Conservation (phyloP, 2,113 vertebrate genomes). For the Corythornis vintsioides region DNA sequence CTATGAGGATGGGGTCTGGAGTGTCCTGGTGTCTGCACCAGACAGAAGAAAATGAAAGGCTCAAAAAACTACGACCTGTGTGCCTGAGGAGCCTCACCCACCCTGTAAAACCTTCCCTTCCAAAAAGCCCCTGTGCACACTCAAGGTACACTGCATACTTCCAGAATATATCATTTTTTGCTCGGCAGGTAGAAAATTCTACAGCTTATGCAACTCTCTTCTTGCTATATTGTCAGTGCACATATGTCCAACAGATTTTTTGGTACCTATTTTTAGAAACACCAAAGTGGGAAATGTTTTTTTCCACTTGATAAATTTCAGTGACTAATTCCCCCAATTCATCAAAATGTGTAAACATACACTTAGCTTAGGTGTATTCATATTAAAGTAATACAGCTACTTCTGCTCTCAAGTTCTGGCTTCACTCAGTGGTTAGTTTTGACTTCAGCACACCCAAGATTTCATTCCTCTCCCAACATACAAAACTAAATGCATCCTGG, state of each 20-base stretch:
- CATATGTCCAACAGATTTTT: conserved; percentile 65
- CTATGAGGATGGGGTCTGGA: neutral
- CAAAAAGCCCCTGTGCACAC: neutral
- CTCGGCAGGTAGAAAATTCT: conserved; percentile 45
- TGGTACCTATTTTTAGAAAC: conserved; percentile 51
- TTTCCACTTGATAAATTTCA: conserved; percentile 33
- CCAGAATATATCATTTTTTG: neutral
- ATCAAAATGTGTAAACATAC: conserved; percentile 27
- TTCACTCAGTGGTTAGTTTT: neutral
- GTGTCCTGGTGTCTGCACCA: neutral
- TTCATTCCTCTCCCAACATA: neutral
- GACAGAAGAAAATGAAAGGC: neutral
- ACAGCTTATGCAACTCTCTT: neutral
- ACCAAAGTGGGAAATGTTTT: conserved; percentile 52
- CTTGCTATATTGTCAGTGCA: neutral
- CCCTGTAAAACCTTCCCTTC: neutral
- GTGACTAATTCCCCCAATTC: conserved; percentile 20
- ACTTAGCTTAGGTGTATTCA: neutral
- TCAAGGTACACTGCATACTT: neutral
- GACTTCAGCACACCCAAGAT: neutral
- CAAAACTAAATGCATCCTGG: conserved; percentile 12
- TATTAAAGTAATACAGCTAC: neutral
- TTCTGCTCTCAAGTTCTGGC: neutral
- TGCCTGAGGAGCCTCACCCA: neutral
- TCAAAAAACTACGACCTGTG: neutral